These are phyloP conservation scores for Tragelaphus strepsiceros DNA, from an alignment of 2,113 vertebrate genomes.

Conservation along the genomic window DNA sequence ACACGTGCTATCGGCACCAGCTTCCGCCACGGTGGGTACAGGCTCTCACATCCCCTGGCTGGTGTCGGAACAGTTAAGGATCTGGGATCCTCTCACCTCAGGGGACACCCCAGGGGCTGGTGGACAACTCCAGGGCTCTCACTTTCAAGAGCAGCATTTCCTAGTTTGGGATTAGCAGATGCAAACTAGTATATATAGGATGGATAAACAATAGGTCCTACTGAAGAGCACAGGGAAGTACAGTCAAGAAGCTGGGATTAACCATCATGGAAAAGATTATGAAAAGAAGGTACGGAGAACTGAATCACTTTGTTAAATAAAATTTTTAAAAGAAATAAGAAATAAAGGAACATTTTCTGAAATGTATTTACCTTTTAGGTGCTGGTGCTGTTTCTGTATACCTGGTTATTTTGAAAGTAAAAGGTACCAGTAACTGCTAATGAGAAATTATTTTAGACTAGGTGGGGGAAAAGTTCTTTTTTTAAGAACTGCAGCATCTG, in stretches of 20 bases:
- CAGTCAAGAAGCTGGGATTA: not conserved
- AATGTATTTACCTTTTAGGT: not conserved
- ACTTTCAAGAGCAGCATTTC: not conserved
- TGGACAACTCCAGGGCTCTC: not conserved
- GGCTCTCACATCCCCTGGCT: slow-evolving; percentile 44
- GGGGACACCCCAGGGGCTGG: not conserved
- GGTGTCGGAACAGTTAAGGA: not conserved
- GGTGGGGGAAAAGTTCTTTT: not conserved
- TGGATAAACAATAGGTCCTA: not conserved
- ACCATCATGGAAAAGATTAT: not conserved
- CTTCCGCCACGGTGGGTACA: slow-evolving; percentile 64
- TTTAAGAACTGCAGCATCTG: not conserved
- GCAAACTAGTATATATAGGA: not conserved
- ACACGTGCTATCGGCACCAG: slow-evolving; percentile 71
- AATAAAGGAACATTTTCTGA: not conserved
- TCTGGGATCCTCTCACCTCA: slow-evolving; percentile 19
- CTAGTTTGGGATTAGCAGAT: not conserved
- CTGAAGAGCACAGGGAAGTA: not conserved
- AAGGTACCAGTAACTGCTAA: slow-evolving; percentile 26
- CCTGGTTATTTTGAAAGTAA: not conserved
- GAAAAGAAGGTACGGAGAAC: not conserved
- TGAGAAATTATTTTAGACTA: not conserved
- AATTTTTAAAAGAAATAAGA: not conserved
- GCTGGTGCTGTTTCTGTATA: not conserved
- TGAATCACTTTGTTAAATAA: not conserved